Evolutionary conservation across 2,888 invertebrate genomes (phyloP).

Genomic region (Rhagium mordax): DNA sequence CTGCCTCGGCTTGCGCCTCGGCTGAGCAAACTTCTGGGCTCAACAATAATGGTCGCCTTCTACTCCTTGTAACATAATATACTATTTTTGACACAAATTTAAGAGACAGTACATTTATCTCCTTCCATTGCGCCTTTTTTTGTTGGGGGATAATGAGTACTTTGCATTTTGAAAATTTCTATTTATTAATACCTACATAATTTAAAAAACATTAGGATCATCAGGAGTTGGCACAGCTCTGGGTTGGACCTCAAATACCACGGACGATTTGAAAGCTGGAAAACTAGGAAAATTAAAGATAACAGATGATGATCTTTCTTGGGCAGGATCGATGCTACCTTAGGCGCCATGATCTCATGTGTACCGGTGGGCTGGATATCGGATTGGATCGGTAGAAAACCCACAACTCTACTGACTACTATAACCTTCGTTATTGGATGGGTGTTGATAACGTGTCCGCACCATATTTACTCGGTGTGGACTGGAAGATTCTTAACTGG

Average conservation of each 20-base stretch:
- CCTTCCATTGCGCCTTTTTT: too few species aligned
- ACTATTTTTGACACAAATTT: too few species aligned
- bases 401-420: conserved; percentile 76
- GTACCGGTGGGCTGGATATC: conserved; percentile 77
- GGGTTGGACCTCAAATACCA: conserved; percentile 85
- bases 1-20: too few species aligned
- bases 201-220: conserved; percentile 72
- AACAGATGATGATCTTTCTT: conserved; percentile 73
- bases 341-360: conserved; percentile 82
- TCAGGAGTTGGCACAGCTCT: conserved; percentile 83
- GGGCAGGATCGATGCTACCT: conserved; percentile 81
- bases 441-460: conserved; percentile 80
- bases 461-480: conserved; percentile 75
- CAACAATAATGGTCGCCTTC: too few species aligned
- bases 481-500: conserved; percentile 79
- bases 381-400: conserved; percentile 78
- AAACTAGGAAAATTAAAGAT: conserved; percentile 65
- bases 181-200: background rate
- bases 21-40: too few species aligned
- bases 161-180: too few species aligned
- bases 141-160: too few species aligned
- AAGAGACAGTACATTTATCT: too few species aligned
- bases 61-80: too few species aligned
- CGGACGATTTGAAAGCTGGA: conserved; percentile 69
- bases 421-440: conserved; percentile 83